Evolutionary conservation across 2,797 vertebrate species (phyloP).

Genomic region (Fistularia commersonii): DNA sequence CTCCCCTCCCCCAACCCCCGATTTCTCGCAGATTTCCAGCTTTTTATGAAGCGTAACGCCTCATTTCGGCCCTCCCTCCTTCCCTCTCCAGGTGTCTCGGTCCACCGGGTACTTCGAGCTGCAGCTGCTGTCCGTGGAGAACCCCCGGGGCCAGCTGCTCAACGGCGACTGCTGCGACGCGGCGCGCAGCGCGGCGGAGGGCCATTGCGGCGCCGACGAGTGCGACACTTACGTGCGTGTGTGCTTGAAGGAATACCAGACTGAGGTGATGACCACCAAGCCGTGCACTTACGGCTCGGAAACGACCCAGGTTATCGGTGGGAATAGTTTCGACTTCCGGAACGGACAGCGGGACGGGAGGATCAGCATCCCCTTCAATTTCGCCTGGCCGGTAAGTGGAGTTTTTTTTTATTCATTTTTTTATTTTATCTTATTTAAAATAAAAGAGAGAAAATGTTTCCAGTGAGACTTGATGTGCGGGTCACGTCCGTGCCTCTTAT

Average conservation of each 20-base stretch:
- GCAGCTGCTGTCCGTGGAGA: constrained; percentile 86
- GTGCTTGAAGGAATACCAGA: constrained; percentile 95
- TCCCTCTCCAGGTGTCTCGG: constrained; percentile 81
- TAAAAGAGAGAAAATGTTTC: too few species aligned
- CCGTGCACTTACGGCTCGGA: constrained; percentile 87
- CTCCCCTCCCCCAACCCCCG: too few species aligned
- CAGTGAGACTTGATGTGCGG: too few species aligned
- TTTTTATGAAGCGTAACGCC: too few species aligned
- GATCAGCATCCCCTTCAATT: constrained; percentile 89
- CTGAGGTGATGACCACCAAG: constrained; percentile 80
- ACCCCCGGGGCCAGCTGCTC: constrained; percentile 84
- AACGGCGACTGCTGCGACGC: constrained; percentile 91
- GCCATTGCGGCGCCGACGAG: constrained; percentile 80
- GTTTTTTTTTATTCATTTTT: too few species aligned
- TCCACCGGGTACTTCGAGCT: constrained; percentile 93
- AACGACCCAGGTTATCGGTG: constrained; percentile 86
- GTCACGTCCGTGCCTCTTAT: too few species aligned
- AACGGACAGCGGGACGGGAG: constrained; percentile 75
- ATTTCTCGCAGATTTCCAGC: too few species aligned
- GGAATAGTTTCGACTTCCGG: constrained; percentile 89
- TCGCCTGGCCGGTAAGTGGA: constrained; percentile 95
- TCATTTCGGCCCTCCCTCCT: constrained; percentile 28
- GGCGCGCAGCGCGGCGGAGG: constrained; percentile 64
- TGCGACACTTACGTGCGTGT: constrained; percentile 91
- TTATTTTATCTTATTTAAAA: too few species aligned